phyloP scores from a whole-genome alignment of 2,113 vertebrate species.

The Actenoides hombroni region DNA sequence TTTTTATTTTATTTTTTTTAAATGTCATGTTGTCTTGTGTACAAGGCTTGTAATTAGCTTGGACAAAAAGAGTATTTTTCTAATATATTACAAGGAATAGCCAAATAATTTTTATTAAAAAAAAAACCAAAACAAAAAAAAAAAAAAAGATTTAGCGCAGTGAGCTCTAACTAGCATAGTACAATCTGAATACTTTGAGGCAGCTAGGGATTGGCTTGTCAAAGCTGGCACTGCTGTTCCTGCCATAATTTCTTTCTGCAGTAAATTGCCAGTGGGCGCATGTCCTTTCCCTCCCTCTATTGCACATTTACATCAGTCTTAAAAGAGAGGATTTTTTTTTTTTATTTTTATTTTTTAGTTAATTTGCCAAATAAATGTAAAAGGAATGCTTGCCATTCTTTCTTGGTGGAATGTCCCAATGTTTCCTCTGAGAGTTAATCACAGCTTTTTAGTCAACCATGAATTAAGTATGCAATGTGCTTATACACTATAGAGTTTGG shows the following conservation, averaged over 20 bases:
- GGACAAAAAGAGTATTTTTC: conserved; percentile 81
- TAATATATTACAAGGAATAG: conserved; percentile 79
- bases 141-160: conserved; percentile 53
- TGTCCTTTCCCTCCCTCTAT: conserved; percentile 65
- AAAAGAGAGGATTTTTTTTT: conserved; percentile 68
- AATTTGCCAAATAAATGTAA: conserved; percentile 64
- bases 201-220: conserved; percentile 68
- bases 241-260: conserved; percentile 66
- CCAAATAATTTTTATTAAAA: conserved; percentile 78
- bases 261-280: conserved; percentile 66
- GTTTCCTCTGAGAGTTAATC: conserved; percentile 50
- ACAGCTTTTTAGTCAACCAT: conserved; percentile 49
- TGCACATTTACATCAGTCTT: conserved; percentile 78
- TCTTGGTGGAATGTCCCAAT: conserved; percentile 52
- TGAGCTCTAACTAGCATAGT: conserved; percentile 79
- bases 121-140: conserved; percentile 12
- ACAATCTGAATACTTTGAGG: conserved; percentile 79
- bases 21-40: conserved; percentile 72
- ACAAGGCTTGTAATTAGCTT: conserved; percentile 76
- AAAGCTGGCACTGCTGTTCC: conserved; percentile 68
- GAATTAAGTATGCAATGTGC: conserved; percentile 62
- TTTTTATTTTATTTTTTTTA: background rate
- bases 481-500: conserved; percentile 51
- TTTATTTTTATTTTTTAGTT: conserved; percentile 1
- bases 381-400: conserved; percentile 66